Base-by-base conservation (phyloP, 1,140 invertebrate species). In the Leptopilina clavipes region DNA sequence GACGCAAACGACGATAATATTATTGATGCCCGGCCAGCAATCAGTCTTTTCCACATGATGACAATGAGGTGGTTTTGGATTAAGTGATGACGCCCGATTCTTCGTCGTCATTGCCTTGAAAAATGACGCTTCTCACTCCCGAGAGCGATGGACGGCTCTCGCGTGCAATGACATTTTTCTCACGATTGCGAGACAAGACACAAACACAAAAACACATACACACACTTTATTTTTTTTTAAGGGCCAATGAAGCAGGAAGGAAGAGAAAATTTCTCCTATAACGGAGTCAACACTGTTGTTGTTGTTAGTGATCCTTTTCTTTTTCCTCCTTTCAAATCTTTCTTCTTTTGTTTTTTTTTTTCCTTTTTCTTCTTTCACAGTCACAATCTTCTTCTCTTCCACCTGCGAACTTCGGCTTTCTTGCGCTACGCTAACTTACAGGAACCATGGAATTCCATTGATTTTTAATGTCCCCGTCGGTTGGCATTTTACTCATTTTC, bases 41-140 rank as follows among this genome's bases (percentile, higher is more conserved):
- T 65, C 56, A 25, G 22, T 14, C 9, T n/a, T 0, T 17, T 22
- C 18, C 52, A 18, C 18, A 8, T 19, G 52, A 40, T 40, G 37
- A 40, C 9, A 40, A 25, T 31, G 56, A 65, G 56, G 22, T 65
- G 22, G 9, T 22, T 65, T 31, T 76, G 71, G 75, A 76, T 72
- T 77, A 75, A 73, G 73, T 44, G 75, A 74, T 59, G 76, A 76
- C 25, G 25, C 5, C 72, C 72, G 70, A 73, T 76, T 54, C 75
- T 75, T 78, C 76, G 77, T 80, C 81, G 80, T 80, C 78, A 31
- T 31, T 31, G 81, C 78, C 80, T 70, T 72, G 48, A 81, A 70
- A 78, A 78, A 76, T 76, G 75, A 72, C 70, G 76, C 76, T 77
- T 54, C 80, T 82, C 78, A 74, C 76, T 72, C 76, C 59, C 72